These are phyloP conservation scores for Capitulum mitella DNA, from an alignment of 2,888 invertebrate species.

Conservation along the genomic window DNA sequence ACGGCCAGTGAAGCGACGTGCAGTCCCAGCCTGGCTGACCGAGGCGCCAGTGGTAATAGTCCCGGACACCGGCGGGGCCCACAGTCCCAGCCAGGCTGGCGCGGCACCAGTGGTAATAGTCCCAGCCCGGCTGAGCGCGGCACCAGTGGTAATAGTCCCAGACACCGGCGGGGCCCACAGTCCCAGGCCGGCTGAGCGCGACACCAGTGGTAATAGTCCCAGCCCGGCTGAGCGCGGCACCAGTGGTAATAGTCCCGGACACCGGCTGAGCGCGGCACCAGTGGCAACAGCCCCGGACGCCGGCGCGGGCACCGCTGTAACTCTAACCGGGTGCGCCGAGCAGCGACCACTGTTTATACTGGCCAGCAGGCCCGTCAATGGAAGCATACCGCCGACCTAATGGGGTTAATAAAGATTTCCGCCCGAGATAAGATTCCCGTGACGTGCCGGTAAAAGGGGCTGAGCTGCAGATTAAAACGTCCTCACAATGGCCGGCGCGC, in stretches of 20 bases:
- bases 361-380: neutral
- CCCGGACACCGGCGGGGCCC: neutral
- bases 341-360: neutral
- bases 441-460: slow-evolving; percentile 13
- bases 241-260: neutral
- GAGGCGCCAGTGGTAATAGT: too few species aligned
- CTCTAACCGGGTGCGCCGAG: neutral
- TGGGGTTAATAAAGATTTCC: slow-evolving; percentile 24
- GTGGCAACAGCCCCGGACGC: neutral
- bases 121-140: too few species aligned
- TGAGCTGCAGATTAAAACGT: slow-evolving; percentile 12
- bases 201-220: neutral
- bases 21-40: too few species aligned
- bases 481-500: neutral
- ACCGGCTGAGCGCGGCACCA: neutral
- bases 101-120: neutral
- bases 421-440: neutral
- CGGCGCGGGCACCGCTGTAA: neutral
- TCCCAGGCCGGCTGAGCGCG: neutral
- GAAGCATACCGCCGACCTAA: slow-evolving; percentile 17
- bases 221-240: neutral
- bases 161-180: neutral
- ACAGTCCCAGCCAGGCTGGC: neutral
- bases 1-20: too few species aligned
- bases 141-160: neutral